These are phyloP conservation scores for Pantherophis alleghaniensis DNA, from an alignment of 2,797 vertebrate genomes.

Conservation along the genomic window DNA sequence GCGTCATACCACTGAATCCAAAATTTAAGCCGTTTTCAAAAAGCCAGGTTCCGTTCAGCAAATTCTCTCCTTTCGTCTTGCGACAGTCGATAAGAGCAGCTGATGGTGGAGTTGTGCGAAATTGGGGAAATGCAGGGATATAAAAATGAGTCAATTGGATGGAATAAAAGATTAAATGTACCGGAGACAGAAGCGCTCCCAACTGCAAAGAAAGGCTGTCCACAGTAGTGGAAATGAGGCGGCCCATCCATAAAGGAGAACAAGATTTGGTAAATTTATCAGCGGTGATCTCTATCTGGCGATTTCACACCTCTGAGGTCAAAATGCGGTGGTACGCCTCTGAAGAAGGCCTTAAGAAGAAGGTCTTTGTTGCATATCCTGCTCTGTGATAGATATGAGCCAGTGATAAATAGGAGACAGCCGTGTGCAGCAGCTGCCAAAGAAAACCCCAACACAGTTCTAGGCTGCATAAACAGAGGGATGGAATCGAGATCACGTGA, in stretches of 20 bases:
- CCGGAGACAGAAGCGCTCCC: neutral
- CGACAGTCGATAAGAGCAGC: neutral
- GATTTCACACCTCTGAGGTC: neutral
- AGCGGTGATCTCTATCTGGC: too few relatives aligned
- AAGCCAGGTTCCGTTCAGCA: neutral
- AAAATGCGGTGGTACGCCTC: too few relatives aligned
- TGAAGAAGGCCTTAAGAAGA: too few relatives aligned
- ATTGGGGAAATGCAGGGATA: neutral
- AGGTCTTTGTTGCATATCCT: too few relatives aligned
- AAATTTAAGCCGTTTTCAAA: neutral
- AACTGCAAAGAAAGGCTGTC: neutral
- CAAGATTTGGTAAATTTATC: neutral
- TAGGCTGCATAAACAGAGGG: too few relatives aligned
- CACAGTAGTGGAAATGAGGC: neutral
- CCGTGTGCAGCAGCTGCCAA: too few relatives aligned
- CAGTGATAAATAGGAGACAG: too few relatives aligned
- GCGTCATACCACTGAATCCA: neutral
- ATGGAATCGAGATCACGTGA: too few relatives aligned
- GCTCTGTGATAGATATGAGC: too few relatives aligned
- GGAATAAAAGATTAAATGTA: slow-evolving; percentile 1
- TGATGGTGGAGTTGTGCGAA: neutral
- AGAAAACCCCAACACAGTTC: too few relatives aligned
- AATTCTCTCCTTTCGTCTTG: neutral
- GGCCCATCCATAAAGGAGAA: neutral
- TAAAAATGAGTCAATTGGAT: neutral